Conservation (phyloP, 2,113 vertebrate species). For the Psilopsiagon aymara region DNA sequence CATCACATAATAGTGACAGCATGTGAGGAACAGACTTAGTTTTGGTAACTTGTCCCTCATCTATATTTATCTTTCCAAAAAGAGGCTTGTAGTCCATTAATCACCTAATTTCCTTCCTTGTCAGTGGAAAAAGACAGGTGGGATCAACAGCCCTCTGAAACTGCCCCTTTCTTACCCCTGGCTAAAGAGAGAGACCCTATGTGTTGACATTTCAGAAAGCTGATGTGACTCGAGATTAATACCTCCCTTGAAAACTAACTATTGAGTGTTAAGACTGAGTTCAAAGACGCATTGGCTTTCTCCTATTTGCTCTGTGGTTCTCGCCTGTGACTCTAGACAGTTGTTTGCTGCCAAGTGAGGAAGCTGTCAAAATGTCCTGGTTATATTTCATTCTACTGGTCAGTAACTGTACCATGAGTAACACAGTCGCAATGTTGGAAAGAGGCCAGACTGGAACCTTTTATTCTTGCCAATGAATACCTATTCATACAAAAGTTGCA, state of each 20-base stretch:
- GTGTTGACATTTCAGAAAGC: not conserved
- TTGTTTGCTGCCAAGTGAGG: not conserved
- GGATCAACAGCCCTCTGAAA: not conserved
- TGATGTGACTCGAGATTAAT: not conserved
- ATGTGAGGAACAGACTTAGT: not conserved
- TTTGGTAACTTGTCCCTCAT: not conserved
- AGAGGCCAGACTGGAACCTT: not conserved
- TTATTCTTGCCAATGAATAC: not conserved
- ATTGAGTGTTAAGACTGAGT: rapidly evolving
- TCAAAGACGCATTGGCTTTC: not conserved
- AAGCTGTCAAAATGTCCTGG: not conserved
- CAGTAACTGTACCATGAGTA: not conserved
- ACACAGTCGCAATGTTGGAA: not conserved
- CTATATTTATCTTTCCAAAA: not conserved
- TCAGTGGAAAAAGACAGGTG: not conserved
- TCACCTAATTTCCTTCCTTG: not conserved
- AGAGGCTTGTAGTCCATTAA: not conserved
- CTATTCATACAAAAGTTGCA: not conserved
- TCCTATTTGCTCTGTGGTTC: not conserved
- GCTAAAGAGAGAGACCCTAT: not conserved
- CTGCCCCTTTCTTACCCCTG: not conserved
- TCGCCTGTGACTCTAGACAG: not conserved
- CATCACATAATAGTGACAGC: not conserved
- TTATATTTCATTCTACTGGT: not conserved
- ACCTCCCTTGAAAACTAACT: not conserved